These are phyloP conservation scores for Trileptium ribeirensis DNA, from an alignment of 2,888 invertebrate genomes.

Conservation along the genomic window DNA sequence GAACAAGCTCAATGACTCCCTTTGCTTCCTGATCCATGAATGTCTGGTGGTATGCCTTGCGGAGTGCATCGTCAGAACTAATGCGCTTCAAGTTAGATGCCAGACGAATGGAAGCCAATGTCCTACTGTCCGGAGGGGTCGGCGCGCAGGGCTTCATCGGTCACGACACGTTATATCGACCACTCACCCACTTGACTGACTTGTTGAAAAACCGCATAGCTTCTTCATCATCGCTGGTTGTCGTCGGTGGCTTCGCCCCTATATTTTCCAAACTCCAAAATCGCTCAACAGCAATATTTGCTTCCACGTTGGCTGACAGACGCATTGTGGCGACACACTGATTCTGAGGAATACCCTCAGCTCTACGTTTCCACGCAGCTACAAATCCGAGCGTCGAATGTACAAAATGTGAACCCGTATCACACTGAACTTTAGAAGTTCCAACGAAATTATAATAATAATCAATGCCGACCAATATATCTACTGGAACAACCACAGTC, in stretches of 20 bases:
- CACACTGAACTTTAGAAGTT: not conserved
- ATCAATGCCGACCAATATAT: not conserved
- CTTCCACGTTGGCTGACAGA: not conserved
- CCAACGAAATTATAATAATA: not conserved
- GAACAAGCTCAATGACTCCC: constrained; percentile 24
- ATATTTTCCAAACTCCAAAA: not conserved
- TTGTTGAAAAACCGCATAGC: not conserved
- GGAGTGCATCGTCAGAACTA: not conserved
- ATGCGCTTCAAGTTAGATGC: not conserved
- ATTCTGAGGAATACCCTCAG: not conserved
- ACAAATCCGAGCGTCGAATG: not conserved
- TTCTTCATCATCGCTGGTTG: not conserved
- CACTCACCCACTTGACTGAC: not conserved
- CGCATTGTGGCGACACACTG: not conserved
- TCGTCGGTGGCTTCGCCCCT: not conserved
- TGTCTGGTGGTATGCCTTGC: constrained; percentile 19
- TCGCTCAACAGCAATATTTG: not conserved
- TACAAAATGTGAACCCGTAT: not conserved
- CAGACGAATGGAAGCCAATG: not conserved
- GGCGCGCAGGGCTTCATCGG: not conserved
- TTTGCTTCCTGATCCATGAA: constrained; percentile 19
- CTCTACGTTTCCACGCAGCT: not conserved
- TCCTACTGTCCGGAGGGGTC: not conserved
- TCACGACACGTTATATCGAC: not conserved
- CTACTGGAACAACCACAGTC: not conserved